phyloP scores from a whole-genome alignment of 2,113 vertebrate species.

The Cebidichthys violaceus region DNA sequence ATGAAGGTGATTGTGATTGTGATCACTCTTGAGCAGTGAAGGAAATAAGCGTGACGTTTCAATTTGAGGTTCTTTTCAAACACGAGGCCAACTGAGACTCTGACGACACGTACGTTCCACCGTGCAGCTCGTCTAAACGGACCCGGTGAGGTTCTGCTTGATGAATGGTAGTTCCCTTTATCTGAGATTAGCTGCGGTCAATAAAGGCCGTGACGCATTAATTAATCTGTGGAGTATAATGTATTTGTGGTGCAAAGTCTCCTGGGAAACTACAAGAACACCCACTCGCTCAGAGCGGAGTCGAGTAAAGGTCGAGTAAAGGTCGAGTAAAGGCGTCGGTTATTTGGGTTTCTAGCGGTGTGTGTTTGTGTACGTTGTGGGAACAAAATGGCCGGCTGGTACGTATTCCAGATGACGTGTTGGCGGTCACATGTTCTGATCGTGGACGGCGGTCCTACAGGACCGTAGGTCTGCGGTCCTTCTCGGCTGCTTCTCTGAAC shows the following conservation, averaged over 20 bases:
- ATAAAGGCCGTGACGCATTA: not conserved
- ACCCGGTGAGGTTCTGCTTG: not conserved
- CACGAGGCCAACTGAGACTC: too few relatives aligned
- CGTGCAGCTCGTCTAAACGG: not conserved
- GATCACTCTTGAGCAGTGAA: not conserved
- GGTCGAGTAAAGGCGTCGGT: not conserved
- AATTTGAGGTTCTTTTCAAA: too few relatives aligned
- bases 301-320: constrained; percentile 9
- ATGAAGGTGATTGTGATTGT: not conserved
- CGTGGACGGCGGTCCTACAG: not conserved
- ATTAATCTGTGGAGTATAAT: not conserved
- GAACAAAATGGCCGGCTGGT: not conserved
- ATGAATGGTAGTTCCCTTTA: constrained; percentile 10
- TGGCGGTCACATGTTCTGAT: not conserved
- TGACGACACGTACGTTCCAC: too few relatives aligned
- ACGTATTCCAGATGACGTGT: not conserved
- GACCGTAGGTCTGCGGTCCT: not conserved
- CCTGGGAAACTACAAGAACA: not conserved
- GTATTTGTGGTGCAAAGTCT: constrained; percentile 1
- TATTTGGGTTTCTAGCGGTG: not conserved
- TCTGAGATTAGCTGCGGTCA: constrained; percentile 10
- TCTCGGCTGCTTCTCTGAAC: constrained; percentile 55
- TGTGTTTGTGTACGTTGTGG: too few relatives aligned
- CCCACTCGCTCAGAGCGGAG: not conserved
- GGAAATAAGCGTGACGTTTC: too few relatives aligned